Percentiles rank a stretch among this genome's conserved stretches.
Conservation (phyloP, 2,113 vertebrate species). For the Scophthalmus maximus region DNA sequence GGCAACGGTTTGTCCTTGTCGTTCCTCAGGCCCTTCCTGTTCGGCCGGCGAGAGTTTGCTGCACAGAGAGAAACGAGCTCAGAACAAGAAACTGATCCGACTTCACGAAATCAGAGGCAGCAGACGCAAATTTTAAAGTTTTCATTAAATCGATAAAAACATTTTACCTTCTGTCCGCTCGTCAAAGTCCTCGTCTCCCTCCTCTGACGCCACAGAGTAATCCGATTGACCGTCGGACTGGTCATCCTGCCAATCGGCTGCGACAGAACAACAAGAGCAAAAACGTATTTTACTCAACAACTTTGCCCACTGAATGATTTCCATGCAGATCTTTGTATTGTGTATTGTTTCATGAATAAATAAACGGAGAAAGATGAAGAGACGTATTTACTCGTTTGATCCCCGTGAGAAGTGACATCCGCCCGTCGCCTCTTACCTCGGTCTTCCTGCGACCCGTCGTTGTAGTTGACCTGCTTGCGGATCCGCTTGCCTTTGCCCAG, state of each 20-base stretch:
- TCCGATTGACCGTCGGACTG: conserved; percentile 98
- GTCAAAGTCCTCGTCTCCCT: conserved; percentile 97
- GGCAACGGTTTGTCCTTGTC: conserved; percentile 98
- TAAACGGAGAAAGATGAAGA: too few species aligned
- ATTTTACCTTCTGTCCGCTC: conserved; percentile 91
- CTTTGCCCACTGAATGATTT: neutral
- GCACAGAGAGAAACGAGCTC: conserved; percentile 36
- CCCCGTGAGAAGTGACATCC: too few species aligned
- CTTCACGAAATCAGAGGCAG: neutral
- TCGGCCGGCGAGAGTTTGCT: conserved; percentile 94
- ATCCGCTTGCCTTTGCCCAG: conserved; percentile 98
- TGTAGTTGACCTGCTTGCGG: conserved; percentile 99
- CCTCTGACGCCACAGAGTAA: conserved; percentile 97
- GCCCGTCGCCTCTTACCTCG: conserved; percentile 83
- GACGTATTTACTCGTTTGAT: too few species aligned
- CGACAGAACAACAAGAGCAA: neutral
- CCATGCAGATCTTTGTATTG: neutral
- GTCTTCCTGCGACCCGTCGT: conserved; percentile 96
- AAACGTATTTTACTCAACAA: neutral
- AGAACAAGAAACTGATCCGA: too few species aligned
- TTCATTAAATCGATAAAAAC: neutral
- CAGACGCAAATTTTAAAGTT: neutral
- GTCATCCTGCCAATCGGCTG: conserved; percentile 97
- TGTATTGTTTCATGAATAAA: neutral
- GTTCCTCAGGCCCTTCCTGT: conserved; percentile 94